phyloP scores from a whole-genome alignment of 2,888 invertebrate species.

The Cataglyphis livida region DNA sequence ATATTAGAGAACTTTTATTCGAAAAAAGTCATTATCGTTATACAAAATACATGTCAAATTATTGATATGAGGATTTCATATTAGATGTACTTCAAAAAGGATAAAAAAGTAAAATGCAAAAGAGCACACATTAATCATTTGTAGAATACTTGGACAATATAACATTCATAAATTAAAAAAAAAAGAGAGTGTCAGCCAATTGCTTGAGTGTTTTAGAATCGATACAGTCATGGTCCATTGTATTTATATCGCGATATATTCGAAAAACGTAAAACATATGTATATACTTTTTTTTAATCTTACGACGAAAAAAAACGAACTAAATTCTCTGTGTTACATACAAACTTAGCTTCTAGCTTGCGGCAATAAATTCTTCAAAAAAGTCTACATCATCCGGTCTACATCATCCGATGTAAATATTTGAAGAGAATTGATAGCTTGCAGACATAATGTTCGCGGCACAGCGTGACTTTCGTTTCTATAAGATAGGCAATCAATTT shows the following conservation, averaged over 20 bases:
- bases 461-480: background rate
- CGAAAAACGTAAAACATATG: too few species aligned
- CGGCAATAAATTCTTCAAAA: background rate
- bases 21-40: background rate
- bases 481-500: conserved; percentile 1
- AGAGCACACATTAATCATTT: background rate
- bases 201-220: background rate
- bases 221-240: background rate
- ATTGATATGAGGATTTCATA: background rate
- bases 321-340: background rate
- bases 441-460: background rate
- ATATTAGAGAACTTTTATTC: background rate
- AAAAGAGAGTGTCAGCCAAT: background rate
- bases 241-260: background rate
- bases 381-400: background rate
- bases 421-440: conserved; percentile 9
- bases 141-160: background rate
- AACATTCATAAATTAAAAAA: background rate
- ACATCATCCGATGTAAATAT: background rate
- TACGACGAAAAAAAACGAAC: background rate
- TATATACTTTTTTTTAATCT: background rate
- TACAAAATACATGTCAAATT: background rate
- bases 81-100: background rate
- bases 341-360: background rate
- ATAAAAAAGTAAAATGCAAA: too few species aligned